phyloP scores from a whole-genome alignment of 2,888 invertebrate species.

The Mycogona germanica region DNA sequence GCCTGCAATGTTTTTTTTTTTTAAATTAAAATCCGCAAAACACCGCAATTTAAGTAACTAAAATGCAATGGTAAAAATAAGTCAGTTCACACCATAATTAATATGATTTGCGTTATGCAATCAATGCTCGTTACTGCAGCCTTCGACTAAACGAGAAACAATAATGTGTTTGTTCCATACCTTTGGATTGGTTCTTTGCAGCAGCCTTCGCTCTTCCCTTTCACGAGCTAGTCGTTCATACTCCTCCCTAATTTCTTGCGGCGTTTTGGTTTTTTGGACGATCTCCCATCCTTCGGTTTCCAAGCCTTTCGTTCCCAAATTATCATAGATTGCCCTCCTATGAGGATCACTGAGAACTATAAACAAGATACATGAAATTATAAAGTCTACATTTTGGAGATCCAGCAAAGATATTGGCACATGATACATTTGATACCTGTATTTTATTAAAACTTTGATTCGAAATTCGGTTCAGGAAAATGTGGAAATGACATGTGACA shows the following conservation, averaged over 20 bases:
- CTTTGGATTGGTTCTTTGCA: conserved; percentile 83
- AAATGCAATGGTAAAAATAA: too few relatives aligned
- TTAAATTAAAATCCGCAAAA: too few relatives aligned
- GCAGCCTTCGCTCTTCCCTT: conserved; percentile 71
- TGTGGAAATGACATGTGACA: too few relatives aligned
- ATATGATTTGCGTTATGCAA: not conserved
- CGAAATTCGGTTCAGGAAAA: too few relatives aligned
- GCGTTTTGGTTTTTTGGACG: conserved; percentile 79
- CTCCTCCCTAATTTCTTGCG: conserved; percentile 91
- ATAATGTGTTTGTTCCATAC: conserved; percentile 25
- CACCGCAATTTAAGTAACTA: too few relatives aligned
- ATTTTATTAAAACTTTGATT: too few relatives aligned
- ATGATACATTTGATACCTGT: too few relatives aligned
- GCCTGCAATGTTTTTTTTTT: too few relatives aligned
- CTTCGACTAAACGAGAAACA: not conserved
- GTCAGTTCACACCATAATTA: too few relatives aligned
- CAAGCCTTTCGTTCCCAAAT: conserved; percentile 72
- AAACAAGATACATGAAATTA: conserved; percentile 24
- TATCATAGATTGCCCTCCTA: conserved; percentile 89
- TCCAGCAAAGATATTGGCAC: too few relatives aligned
- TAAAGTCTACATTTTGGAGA: not conserved
- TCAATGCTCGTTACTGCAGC: not conserved
- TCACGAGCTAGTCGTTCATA: conserved; percentile 71
- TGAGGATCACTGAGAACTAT: conserved; percentile 82
- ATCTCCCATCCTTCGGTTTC: conserved; percentile 95